phyloP scores from a whole-genome alignment of 2,797 vertebrate genomes.

The Gadopsis marmoratus region DNA sequence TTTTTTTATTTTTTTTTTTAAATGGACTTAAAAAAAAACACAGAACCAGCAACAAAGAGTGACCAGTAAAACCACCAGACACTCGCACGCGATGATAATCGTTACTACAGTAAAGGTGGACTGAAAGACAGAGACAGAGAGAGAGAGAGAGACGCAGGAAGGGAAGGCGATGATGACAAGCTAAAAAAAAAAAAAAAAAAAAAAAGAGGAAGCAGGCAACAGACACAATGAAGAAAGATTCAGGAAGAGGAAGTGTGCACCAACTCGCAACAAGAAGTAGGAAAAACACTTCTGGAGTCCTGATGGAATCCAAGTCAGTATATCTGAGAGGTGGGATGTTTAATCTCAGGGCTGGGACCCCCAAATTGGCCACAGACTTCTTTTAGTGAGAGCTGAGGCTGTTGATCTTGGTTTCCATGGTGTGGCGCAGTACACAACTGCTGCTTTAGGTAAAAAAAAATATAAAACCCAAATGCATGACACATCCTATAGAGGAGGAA shows the following conservation, averaged over 20 bases:
- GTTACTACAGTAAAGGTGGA: not conserved
- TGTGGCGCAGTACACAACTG: not conserved
- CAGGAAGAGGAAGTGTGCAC: slow-evolving; percentile 77
- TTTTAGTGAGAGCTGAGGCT: not conserved
- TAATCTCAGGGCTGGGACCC: not conserved
- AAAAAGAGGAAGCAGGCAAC: slow-evolving; percentile 81
- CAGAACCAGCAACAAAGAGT: not conserved
- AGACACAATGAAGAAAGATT: slow-evolving; percentile 78
- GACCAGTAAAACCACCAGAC: not conserved
- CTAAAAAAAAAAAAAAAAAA: slow-evolving; percentile 64
- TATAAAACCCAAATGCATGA: not conserved
- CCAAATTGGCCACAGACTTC: not conserved
- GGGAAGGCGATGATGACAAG: slow-evolving; percentile 42
- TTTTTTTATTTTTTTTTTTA: not conserved
- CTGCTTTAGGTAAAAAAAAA: not conserved
- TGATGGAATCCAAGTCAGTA: not conserved
- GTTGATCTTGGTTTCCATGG: slow-evolving; percentile 10
- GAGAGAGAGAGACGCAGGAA: slow-evolving; percentile 24
- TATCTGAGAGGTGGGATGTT: slow-evolving; percentile 1
- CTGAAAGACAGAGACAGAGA: not conserved
- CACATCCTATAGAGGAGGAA: not conserved
- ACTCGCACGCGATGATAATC: not conserved
- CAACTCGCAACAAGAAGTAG: slow-evolving; percentile 59
- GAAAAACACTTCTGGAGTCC: slow-evolving; percentile 1
- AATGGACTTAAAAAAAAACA: not conserved